Conservation (phyloP, 2,888 invertebrate genomes). For the Smittia aterrima region DNA sequence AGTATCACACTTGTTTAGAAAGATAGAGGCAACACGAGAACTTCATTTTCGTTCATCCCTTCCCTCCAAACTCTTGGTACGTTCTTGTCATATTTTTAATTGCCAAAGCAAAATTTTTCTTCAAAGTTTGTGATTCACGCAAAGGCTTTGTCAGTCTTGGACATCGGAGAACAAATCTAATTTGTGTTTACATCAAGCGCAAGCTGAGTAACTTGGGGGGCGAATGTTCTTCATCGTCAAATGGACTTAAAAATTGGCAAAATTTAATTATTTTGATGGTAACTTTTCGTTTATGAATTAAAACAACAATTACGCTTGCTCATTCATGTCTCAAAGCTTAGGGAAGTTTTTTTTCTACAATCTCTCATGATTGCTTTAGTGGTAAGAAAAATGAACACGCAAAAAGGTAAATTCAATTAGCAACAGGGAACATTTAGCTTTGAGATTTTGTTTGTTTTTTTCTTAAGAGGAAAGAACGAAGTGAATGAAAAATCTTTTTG, state of each 20-base stretch:
- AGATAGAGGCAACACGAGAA: no score
- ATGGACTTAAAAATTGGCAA: background rate
- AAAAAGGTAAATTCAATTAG: conserved; percentile 15
- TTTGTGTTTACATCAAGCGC: background rate
- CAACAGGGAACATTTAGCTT: background rate
- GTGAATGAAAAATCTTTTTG: background rate
- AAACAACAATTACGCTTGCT: background rate
- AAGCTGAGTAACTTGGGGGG: no score
- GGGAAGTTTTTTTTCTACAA: background rate
- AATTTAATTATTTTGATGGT: background rate
- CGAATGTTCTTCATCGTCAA: background rate
- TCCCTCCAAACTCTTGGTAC: background rate
- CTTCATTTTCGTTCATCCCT: no score
- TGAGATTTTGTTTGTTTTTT: background rate
- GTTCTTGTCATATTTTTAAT: background rate
- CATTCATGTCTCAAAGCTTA: background rate
- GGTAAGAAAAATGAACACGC: conserved; percentile 1
- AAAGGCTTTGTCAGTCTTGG: conserved; percentile 12
- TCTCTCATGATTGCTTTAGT: background rate
- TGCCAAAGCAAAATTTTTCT: background rate
- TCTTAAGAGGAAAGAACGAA: background rate
- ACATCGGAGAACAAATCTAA: background rate
- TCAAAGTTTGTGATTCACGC: background rate
- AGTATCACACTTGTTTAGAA: no score
- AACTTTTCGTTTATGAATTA: background rate